These are phyloP conservation scores for Polypedilum vanderplanki DNA, from an alignment of 1,140 invertebrate genomes.

Conservation along the genomic window DNA sequence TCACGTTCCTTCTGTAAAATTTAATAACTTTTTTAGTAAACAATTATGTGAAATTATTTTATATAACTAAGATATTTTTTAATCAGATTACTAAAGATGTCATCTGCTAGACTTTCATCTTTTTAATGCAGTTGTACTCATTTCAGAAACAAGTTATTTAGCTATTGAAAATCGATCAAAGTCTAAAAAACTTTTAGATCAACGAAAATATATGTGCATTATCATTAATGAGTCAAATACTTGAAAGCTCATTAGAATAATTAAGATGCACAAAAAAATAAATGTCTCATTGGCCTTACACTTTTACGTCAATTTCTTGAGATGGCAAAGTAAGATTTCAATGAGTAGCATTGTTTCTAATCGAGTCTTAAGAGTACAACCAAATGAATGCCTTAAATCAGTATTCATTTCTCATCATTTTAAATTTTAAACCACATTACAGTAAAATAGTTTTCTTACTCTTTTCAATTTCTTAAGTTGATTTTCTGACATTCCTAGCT, in stretches of 20 bases:
- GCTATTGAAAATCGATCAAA: conserved; percentile 32
- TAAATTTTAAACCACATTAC: neutral
- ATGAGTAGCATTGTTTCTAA: conserved; percentile 39
- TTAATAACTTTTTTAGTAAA: conserved; percentile 29
- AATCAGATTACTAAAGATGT: conserved; percentile 43
- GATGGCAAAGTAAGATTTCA: conserved; percentile 42
- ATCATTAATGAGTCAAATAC: neutral
- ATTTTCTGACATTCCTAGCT: neutral
- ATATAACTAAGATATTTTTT: conserved; percentile 31
- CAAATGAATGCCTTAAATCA: neutral
- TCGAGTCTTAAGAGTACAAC: conserved; percentile 40
- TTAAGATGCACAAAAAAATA: conserved; percentile 17
- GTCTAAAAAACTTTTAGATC: conserved; percentile 34
- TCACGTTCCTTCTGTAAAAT: conserved; percentile 51
- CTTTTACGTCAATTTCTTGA: conserved; percentile 34
- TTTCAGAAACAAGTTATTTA: conserved; percentile 34
- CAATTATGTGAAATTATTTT: neutral
- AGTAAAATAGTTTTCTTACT: neutral
- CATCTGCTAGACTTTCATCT: neutral
- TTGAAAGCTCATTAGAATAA: neutral
- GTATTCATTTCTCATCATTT: neutral
- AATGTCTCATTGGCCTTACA: conserved; percentile 43
- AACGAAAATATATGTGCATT: neutral
- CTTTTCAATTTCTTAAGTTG: neutral
- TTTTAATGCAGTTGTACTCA: no score